phyloP scores from a whole-genome alignment of 2,113 vertebrate species.

The Lontra canadensis region DNA sequence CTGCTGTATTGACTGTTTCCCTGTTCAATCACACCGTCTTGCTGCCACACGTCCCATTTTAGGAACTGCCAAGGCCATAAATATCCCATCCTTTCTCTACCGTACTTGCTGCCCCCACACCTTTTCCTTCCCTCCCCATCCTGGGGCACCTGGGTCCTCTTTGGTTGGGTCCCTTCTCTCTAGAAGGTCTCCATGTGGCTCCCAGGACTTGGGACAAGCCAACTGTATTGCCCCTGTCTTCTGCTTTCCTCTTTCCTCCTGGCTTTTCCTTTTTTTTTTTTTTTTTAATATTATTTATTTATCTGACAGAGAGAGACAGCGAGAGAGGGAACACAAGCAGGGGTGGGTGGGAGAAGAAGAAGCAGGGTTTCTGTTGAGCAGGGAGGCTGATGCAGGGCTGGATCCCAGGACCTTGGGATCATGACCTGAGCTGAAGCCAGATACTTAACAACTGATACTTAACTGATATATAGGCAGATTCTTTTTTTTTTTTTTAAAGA shows the following conservation, averaged over 20 bases:
- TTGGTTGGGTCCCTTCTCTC: neutral
- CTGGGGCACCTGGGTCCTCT: neutral
- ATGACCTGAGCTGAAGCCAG: too few relatives aligned
- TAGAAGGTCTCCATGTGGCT: neutral
- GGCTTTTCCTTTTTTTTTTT: neutral
- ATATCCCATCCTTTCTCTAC: neutral
- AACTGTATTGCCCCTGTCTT: neutral
- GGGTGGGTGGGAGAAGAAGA: too few relatives aligned
- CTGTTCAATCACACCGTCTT: constrained; percentile 39
- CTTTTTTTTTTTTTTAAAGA: too few relatives aligned
- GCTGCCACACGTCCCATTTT: neutral
- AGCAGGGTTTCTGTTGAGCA: too few relatives aligned
- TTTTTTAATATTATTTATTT: too few relatives aligned
- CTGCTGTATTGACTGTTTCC: constrained; percentile 21
- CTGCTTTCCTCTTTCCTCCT: neutral
- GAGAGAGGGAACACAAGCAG: too few relatives aligned
- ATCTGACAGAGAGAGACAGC: too few relatives aligned
- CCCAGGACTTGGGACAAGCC: neutral
- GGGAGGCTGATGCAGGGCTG: too few relatives aligned
- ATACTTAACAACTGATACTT: too few relatives aligned
- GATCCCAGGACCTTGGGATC: too few relatives aligned
- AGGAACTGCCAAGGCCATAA: neutral
- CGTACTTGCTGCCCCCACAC: fast-evolving
- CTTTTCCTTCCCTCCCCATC: neutral
- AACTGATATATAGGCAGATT: too few relatives aligned